Evolutionary conservation across 1,140 invertebrate species (phyloP), one percentile per base, ranked within the genome.

Genomic region (Pachypeltis micranthus): DNA sequence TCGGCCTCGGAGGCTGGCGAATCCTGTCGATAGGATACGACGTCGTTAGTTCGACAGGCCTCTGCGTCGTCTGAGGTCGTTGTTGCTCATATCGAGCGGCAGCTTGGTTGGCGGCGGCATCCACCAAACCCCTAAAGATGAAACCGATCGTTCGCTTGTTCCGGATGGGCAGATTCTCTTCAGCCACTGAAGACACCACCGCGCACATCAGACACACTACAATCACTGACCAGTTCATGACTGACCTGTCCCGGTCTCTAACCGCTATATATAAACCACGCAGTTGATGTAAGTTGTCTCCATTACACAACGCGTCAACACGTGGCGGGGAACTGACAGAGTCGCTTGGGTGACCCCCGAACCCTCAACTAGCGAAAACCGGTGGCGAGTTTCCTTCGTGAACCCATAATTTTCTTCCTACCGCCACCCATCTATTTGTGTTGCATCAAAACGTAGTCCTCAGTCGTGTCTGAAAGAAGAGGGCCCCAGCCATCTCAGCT

Each of bases 61-160:
- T 2, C 16, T 44, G 31, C 14, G 61, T n/a, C 2, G 39, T 25
- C 4, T 14, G 2, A 12, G 2, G 27, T 16, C 10, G 34, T 10
- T 14, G 21, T 14, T 21, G 27, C 25, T 39, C 25, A 26, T n/a
- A 4, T n/a, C 44, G 28, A 14, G 31, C 59, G 10, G 59, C 25
- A 14, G 44, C 29, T 7, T 55, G 39, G 23, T 31, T 21, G 16
- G 59, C 44, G 10, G 58, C 34, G 16, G 59, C 59, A 55, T 67
- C 61, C 10, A 64, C 63, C 7, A 64, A 58, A 7, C 58, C 56
- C 39, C 65, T 0, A 56, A 67, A 67, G 7, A 67, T 44, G 34
- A 64, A 28, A 7, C 65, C 65, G 44, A 67, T 64, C 14, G 65
- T 67, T 7, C 65, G 25, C 47, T 62, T 63, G 21, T 64, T 26